Base-by-base conservation (phyloP, 2,797 vertebrate genomes). In the Tragelaphus oryx region DNA sequence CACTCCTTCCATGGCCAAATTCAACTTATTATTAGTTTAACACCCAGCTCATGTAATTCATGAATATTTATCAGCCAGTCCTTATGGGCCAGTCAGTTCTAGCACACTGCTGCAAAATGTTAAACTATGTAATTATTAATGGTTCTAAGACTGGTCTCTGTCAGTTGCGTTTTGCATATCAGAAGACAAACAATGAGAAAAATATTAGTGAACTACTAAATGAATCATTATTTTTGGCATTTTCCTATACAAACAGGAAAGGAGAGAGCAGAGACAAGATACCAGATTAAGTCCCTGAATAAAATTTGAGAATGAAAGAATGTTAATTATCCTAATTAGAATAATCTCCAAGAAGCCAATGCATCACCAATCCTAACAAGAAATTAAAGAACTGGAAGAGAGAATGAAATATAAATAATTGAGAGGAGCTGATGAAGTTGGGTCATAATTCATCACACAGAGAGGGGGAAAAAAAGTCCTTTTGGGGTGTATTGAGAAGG, bases 331-430 rank as follows among this genome's bases (percentile, higher is more conserved):
- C 11, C 82, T 96, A 82, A 93, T 93, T 87, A 85, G 52, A 52
- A 18, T 82, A 94, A 88, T 8, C 52, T 83, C 46, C 80, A 81
- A 81, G 87, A 87, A 76, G 11, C 37, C 84, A 94, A 91, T 93
- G 59, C 16, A 92, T 96, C 94, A 94, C 75, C 46, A 52, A 85
- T 33, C 20, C 48, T 96, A 94, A 88, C 18, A 90, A 95, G 86
- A 95, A 90, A 92, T 88, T 46, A 88, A 88, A 96, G 50, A 92
- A 78, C 46, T 83, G 87, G 54, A 89, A 91, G n/a, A 80, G 60
- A 93, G 33, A 78, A 94, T 94, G 79, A 95, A 94, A 59, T 60
- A 92, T 90, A 85, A 97, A 95, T 89, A 96, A 93, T 82, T 94
- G 50, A 96, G 9, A 62, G 12, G 52, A 48, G 5, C 71, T 94